Conservation (phyloP, 2,888 invertebrate species). For the Lasius fuliginosus region DNA sequence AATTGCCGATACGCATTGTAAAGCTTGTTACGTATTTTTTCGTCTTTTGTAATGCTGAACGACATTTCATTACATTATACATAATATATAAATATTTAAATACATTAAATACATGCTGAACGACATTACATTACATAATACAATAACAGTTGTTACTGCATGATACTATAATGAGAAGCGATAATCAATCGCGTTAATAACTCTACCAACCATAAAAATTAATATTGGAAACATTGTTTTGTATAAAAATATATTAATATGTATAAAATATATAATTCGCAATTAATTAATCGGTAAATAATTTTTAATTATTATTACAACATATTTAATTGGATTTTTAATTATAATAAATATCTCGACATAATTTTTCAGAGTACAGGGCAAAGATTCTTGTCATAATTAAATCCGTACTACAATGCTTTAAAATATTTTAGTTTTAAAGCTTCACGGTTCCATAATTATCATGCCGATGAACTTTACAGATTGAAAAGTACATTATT, state of each 20-base stretch:
- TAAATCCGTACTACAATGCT: conserved; percentile 4
- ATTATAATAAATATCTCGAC: not conserved
- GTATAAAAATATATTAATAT: not conserved
- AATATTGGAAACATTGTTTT: not conserved
- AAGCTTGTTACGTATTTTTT: conserved; percentile 35
- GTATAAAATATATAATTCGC: not conserved
- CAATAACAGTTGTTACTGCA: conserved; percentile 1
- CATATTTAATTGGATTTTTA: not conserved
- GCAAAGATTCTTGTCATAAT: not conserved
- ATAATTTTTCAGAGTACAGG: not conserved
- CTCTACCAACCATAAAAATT: not conserved
- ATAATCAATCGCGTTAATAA: not conserved
- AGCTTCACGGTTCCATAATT: not conserved
- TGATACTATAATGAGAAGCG: not conserved
- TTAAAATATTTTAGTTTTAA: not conserved
- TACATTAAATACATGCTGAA: no score
- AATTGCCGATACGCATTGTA: conserved; percentile 44
- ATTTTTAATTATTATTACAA: not conserved
- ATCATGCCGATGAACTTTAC: not conserved
- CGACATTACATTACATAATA: not conserved
- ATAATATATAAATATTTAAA: conserved; percentile 33
- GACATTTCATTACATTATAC: conserved; percentile 30
- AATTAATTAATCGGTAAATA: not conserved
- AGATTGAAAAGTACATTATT: conserved; percentile 54
- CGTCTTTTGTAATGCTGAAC: conserved; percentile 1